A percentile compares a stretch with the other conserved stretches of the same genome.
phyloP scores from a whole-genome alignment of 2,113 vertebrate species.

The Tympanuchus pallidicinctus region DNA sequence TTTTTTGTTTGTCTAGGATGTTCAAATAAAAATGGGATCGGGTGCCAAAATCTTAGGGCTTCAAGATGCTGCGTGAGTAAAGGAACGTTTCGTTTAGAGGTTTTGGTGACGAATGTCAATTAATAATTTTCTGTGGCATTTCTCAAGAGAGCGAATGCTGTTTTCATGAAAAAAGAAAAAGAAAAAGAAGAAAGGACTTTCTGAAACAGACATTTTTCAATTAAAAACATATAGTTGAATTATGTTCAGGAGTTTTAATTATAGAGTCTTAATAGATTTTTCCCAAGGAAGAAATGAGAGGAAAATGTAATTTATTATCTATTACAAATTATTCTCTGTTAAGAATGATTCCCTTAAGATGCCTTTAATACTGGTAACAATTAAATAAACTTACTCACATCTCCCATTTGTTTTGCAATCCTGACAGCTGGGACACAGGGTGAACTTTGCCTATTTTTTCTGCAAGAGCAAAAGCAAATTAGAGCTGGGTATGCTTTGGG shows the following conservation, averaged over 20 bases:
- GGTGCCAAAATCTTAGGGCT: neutral
- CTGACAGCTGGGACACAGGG: neutral
- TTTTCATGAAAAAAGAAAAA: neutral
- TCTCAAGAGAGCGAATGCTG: neutral
- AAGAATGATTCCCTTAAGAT: neutral
- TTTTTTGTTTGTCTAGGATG: neutral
- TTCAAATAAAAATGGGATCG: neutral
- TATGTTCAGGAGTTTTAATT: slow-evolving; percentile 20
- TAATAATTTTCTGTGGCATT: neutral
- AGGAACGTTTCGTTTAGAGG: neutral
- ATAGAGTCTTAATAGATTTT: slow-evolving; percentile 16
- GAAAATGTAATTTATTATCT: slow-evolving; percentile 31
- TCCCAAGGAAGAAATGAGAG: neutral
- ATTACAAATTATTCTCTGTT: neutral
- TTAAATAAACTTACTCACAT: slow-evolving; percentile 38
- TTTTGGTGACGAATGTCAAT: neutral
- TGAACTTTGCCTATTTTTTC: slow-evolving; percentile 19
- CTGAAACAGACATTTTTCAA: neutral
- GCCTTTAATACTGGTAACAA: slow-evolving; percentile 18
- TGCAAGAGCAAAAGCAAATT: neutral
- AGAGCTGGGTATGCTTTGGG: neutral
- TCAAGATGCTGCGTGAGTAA: neutral
- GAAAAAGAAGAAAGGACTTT: neutral
- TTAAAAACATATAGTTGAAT: neutral
- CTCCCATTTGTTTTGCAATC: neutral